These are phyloP conservation scores for Columba janthina DNA, from an alignment of 2,113 vertebrate species.

Conservation along the genomic window DNA sequence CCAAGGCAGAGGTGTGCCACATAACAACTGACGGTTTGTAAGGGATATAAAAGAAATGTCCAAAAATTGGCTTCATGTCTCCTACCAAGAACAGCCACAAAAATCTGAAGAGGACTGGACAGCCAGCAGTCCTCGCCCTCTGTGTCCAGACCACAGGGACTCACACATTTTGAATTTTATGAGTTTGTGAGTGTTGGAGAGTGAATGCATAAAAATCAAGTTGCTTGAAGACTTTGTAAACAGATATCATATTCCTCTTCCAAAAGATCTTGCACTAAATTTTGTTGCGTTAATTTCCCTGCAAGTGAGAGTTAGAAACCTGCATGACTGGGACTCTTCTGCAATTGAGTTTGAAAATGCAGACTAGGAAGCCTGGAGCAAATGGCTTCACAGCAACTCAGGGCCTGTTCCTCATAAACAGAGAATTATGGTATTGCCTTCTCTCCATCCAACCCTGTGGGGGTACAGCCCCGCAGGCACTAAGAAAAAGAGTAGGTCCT, in stretches of 20 bases:
- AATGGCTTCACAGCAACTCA: neutral
- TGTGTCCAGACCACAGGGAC: neutral
- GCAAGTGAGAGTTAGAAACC: neutral
- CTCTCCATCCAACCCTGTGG: neutral
- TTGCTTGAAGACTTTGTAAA: neutral
- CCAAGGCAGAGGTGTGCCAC: neutral
- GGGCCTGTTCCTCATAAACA: neutral
- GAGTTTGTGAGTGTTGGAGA: neutral
- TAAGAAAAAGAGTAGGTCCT: neutral
- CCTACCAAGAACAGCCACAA: neutral
- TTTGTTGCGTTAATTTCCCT: neutral
- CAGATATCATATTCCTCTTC: neutral
- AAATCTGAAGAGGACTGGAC: neutral
- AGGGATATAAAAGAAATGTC: neutral
- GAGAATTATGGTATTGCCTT: neutral
- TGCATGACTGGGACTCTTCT: neutral
- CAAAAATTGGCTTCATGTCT: neutral
- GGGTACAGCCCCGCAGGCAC: neutral
- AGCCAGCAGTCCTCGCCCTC: neutral
- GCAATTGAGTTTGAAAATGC: neutral
- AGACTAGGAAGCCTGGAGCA: neutral
- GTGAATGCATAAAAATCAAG: neutral
- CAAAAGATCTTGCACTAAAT: neutral
- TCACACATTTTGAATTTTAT: neutral
- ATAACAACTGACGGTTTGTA: neutral